phyloP scores from a whole-genome alignment of 1,140 invertebrate genomes.

The Drosophila lacteicornis region DNA sequence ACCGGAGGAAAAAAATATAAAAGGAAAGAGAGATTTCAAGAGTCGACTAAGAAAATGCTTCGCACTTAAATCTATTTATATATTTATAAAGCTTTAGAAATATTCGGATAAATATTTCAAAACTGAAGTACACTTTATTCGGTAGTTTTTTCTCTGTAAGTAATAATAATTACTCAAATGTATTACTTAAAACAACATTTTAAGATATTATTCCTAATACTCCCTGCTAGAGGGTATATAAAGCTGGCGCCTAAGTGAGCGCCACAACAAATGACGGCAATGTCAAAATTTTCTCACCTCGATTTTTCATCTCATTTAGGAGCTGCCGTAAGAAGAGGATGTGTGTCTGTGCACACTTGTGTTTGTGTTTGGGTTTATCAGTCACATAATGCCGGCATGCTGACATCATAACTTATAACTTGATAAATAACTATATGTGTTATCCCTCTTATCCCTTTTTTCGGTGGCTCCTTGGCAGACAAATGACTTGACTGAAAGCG shows the following conservation, averaged over 20 bases:
- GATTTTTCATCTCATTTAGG: slow-evolving; percentile 80
- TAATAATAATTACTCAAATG: no score
- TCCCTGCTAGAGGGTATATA: not conserved
- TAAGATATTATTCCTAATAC: not conserved
- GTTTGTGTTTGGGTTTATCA: slow-evolving; percentile 67
- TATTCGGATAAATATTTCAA: no score
- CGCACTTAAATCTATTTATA: no score
- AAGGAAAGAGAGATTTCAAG: no score
- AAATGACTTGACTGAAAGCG: slow-evolving; percentile 74
- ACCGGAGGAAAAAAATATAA: slow-evolving; percentile 6
- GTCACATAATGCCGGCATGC: slow-evolving; percentile 78
- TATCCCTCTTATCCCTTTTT: slow-evolving; percentile 57
- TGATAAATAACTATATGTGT: slow-evolving; percentile 79
- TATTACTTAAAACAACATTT: no score
- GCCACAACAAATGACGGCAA: slow-evolving; percentile 66
- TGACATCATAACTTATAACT: slow-evolving; percentile 83
- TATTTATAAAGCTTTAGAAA: no score
- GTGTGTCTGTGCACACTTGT: slow-evolving; percentile 27
- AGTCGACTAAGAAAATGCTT: not conserved
- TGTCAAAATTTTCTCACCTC: slow-evolving; percentile 78
- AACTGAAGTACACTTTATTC: no score
- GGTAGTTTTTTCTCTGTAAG: no score
- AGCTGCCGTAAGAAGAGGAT: slow-evolving; percentile 13
- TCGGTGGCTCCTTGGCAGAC: slow-evolving; percentile 49
- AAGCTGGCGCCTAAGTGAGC: slow-evolving; percentile 43